phyloP scores from a whole-genome alignment of 1,140 invertebrate genomes.

The Drosophila athabasca region DNA sequence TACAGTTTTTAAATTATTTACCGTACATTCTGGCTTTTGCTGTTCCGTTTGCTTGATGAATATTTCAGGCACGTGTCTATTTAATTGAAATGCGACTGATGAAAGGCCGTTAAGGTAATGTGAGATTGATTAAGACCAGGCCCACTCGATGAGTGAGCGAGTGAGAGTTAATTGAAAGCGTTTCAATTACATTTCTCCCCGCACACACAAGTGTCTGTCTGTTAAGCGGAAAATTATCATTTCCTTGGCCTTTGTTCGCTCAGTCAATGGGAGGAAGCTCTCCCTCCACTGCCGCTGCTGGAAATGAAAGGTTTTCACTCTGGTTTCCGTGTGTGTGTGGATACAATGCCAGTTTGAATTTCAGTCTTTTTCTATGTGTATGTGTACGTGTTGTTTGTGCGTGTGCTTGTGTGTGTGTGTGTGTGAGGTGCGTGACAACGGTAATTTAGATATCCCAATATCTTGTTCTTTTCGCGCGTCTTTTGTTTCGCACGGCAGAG shows the following conservation, averaged over 20 bases:
- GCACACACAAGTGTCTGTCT: slow-evolving; percentile 20
- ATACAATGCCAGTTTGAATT: slow-evolving; percentile 36
- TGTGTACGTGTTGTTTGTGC: background rate
- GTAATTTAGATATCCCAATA: slow-evolving; percentile 70
- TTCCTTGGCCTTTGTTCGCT: slow-evolving; percentile 68
- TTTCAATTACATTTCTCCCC: slow-evolving; percentile 42
- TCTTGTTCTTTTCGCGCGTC: slow-evolving; percentile 70
- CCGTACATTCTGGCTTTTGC: slow-evolving; percentile 12
- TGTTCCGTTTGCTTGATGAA: slow-evolving; percentile 17
- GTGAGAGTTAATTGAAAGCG: slow-evolving; percentile 51
- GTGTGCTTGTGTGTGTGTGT: slow-evolving; percentile 14
- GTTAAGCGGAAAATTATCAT: slow-evolving; percentile 77
- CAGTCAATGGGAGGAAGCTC: slow-evolving; percentile 50
- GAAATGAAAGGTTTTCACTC: slow-evolving; percentile 70
- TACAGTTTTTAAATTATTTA: slow-evolving; percentile 35
- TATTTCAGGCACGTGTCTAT: slow-evolving; percentile 35
- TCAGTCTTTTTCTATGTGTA: slow-evolving; percentile 11
- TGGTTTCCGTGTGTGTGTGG: slow-evolving; percentile 52
- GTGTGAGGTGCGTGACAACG: slow-evolving; percentile 61
- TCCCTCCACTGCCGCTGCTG: background rate
- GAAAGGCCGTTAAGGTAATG: slow-evolving; percentile 23
- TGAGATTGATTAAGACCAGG: slow-evolving; percentile 32
- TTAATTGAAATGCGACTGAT: slow-evolving; percentile 36
- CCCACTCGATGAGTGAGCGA: slow-evolving; percentile 1
- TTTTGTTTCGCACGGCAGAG: slow-evolving; percentile 54